Evolutionary conservation across 2,888 invertebrate species (phyloP).

Genomic region (Serrognathus titanus): DNA sequence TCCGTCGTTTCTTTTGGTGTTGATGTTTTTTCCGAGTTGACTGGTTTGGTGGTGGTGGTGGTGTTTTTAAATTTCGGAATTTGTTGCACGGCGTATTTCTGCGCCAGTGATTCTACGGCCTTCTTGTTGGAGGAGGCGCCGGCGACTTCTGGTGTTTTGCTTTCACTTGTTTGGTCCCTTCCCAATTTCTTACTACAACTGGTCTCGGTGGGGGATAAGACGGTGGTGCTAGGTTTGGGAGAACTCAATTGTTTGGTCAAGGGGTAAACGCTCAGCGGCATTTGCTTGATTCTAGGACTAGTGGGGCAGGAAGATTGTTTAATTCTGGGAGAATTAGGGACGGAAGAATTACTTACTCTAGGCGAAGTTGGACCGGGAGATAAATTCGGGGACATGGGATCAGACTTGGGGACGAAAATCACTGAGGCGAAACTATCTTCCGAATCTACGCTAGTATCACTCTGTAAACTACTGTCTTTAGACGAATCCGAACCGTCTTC

Average conservation of each 20-base stretch:
- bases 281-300: slow-evolving; percentile 64
- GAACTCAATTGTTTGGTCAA: slow-evolving; percentile 60
- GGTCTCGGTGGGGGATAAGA: slow-evolving; percentile 45
- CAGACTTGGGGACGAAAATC: slow-evolving; percentile 84
- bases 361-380: slow-evolving; percentile 63
- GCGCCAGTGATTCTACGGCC: slow-evolving; percentile 34
- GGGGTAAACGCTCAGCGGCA: slow-evolving; percentile 54
- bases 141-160: slow-evolving; percentile 24
- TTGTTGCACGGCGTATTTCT: slow-evolving; percentile 45
- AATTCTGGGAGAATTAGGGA: slow-evolving; percentile 73
- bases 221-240: slow-evolving; percentile 51
- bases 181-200: slow-evolving; percentile 44
- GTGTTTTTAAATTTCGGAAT: slow-evolving; percentile 45
- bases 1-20: slow-evolving; percentile 34
- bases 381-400: slow-evolving; percentile 61
- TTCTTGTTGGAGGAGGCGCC: slow-evolving; percentile 18
- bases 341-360: slow-evolving; percentile 64
- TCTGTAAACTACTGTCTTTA: slow-evolving; percentile 86
- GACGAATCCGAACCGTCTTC: slow-evolving; percentile 88
- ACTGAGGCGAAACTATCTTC: slow-evolving; percentile 93
- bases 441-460: slow-evolving; percentile 90
- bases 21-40: slow-evolving; percentile 45
- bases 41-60: slow-evolving; percentile 20
- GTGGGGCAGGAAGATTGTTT: slow-evolving; percentile 67
- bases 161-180: slow-evolving; percentile 32